Conservation (phyloP, 1,140 invertebrate species). For the Cotesia glomerata region DNA sequence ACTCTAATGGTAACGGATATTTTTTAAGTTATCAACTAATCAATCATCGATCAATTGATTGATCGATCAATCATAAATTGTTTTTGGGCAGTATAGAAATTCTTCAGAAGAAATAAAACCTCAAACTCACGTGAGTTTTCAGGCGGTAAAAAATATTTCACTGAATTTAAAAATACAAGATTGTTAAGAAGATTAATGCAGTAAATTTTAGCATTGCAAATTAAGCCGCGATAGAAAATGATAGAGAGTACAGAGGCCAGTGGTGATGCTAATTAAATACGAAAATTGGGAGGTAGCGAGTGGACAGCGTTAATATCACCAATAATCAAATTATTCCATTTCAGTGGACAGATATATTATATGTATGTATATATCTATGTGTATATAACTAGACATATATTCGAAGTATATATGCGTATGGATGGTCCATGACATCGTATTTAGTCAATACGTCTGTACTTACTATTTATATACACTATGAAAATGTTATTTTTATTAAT, state of each 20-base stretch:
- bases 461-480: too few relatives aligned
- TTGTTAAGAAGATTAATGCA: conserved; percentile 10
- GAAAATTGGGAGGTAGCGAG: conserved; percentile 35
- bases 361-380: background rate
- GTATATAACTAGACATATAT: conserved; percentile 29
- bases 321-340: conserved; percentile 38
- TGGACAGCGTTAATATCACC: conserved; percentile 39
- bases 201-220: conserved; percentile 14
- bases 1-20: too few relatives aligned
- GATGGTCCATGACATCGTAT: background rate
- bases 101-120: too few relatives aligned
- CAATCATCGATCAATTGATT: too few relatives aligned
- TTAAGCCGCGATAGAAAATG: background rate
- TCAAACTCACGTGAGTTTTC: too few relatives aligned
- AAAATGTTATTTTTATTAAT: too few relatives aligned
- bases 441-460: too few relatives aligned
- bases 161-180: background rate
- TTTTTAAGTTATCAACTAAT: too few relatives aligned
- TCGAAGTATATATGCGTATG: conserved; percentile 15
- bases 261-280: conserved; percentile 38
- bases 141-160: too few relatives aligned
- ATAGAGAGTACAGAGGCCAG: background rate
- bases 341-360: conserved; percentile 20
- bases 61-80: too few relatives aligned
- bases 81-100: too few relatives aligned